Base-by-base conservation (phyloP, 2,113 vertebrate species). In the Pelvicachromis taeniatus region DNA sequence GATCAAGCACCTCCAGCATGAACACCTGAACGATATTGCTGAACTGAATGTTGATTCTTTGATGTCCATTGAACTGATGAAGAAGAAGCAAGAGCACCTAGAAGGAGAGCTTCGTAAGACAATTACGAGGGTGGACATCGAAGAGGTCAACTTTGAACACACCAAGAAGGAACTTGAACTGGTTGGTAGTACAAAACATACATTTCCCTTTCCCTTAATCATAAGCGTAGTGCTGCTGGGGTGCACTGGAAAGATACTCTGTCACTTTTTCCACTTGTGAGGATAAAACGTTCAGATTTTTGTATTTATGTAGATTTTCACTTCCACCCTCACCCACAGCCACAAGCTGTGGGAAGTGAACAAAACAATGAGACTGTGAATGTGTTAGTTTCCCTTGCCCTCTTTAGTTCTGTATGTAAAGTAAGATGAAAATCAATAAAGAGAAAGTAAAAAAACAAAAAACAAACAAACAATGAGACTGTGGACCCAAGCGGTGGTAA, bases 1-100 rank as follows among this genome's bases (percentile, higher is more conserved):
- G 87, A 97, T 99, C 88, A 99, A 99, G 91, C 98, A 99, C 90
- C 89, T 99, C 35, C 77, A 99, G 35, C 97, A 97, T 0, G 98
- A 99, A 90, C 97, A 99, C 54, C 97, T 99, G 94, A 98, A 97
- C 86, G 97, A 92, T 40, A 90, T 97, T 10, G 95, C 95, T 0
- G 98, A 99, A 90, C 82, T 97, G 92, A 97, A 96, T 89, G 93
- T 92, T 0, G 96, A 97, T 48, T 91, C 93, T 21, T 82, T 95
- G 0, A 89, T 96, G 4, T 89, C 93, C 21, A 82, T 94, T 90
- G 97, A 95, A 77, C 84, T 90, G 77, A 91, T 95, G 3, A 96
- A 98, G 88, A 95, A 95, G 55, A 96, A 97, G 42, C 97, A 98
- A 55, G 84, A 91, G 40, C 59, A 86, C 0, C 88, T 97, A 88